These are phyloP conservation scores for Rousettus leschenaultii DNA, from an alignment of 2,113 vertebrate species.

Conservation along the genomic window DNA sequence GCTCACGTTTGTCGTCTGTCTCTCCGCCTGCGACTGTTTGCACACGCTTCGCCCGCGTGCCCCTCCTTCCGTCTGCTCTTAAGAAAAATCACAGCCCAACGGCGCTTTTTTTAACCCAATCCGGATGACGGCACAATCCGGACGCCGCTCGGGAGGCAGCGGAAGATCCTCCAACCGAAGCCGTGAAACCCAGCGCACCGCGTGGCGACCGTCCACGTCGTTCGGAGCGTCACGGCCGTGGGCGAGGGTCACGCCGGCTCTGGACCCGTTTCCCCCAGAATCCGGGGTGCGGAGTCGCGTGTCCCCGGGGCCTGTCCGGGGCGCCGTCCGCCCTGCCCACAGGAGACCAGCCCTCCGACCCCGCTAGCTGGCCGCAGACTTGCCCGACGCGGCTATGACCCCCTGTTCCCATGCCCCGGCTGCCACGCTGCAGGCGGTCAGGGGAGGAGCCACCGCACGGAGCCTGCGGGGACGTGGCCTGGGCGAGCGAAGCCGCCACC, in stretches of 20 bases:
- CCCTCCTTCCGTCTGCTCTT: conserved; percentile 58
- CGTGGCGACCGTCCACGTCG: background rate
- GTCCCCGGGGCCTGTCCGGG: background rate
- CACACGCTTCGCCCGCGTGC: background rate
- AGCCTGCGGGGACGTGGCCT: too few species aligned
- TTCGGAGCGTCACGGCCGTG: background rate
- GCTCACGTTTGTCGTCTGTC: conserved; percentile 17
- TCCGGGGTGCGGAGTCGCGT: background rate
- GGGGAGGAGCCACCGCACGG: too few species aligned
- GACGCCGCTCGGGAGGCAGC: background rate
- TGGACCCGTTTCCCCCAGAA: background rate
- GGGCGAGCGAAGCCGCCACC: too few species aligned
- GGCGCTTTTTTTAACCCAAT: conserved; percentile 61
- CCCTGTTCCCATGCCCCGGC: too few species aligned
- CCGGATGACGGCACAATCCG: background rate
- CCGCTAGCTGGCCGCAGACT: background rate
- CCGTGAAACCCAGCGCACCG: background rate
- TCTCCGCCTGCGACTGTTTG: conserved; percentile 22
- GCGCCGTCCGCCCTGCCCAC: background rate
- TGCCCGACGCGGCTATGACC: background rate
- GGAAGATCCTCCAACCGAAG: background rate
- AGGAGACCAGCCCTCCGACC: background rate
- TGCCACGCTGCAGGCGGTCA: too few species aligned
- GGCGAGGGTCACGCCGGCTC: background rate
- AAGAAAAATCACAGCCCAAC: background rate